Percentiles rank a stretch among this genome's conserved stretches.
phyloP scores from a whole-genome alignment of 1,140 invertebrate genomes.

The Arion vulgaris region DNA sequence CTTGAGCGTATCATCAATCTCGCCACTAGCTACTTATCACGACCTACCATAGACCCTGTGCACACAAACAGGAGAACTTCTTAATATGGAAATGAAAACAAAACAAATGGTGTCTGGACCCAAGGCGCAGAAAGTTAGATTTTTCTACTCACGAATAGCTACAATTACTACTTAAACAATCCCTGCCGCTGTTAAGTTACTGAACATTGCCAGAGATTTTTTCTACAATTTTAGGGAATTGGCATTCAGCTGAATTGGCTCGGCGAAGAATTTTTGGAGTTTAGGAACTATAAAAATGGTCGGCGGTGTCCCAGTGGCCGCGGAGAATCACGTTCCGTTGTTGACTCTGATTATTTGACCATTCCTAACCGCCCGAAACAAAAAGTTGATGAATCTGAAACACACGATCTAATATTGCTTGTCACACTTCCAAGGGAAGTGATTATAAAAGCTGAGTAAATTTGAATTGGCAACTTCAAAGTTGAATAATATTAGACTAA shows the following conservation, averaged over 20 bases:
- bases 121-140: neutral
- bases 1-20: neutral
- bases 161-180: neutral
- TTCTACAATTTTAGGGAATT: neutral
- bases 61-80: neutral
- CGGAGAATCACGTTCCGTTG: neutral
- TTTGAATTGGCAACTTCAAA: neutral
- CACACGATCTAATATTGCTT: neutral
- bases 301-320: neutral
- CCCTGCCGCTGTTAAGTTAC: too few species aligned
- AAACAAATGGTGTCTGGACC: neutral
- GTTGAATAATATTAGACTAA: neutral
- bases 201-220: neutral
- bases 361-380: neutral
- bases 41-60: neutral
- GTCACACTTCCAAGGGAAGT: neutral
- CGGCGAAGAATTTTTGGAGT: neutral
- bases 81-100: constrained; percentile 4
- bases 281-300: neutral
- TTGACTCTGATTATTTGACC: neutral
- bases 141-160: neutral
- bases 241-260: neutral
- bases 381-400: neutral
- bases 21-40: neutral
- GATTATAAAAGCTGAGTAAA: neutral